Percentiles rank a stretch among this genome's conserved stretches.
Conservation (phyloP, 2,888 invertebrate species). For the Caenorhabditis doughertyi region DNA sequence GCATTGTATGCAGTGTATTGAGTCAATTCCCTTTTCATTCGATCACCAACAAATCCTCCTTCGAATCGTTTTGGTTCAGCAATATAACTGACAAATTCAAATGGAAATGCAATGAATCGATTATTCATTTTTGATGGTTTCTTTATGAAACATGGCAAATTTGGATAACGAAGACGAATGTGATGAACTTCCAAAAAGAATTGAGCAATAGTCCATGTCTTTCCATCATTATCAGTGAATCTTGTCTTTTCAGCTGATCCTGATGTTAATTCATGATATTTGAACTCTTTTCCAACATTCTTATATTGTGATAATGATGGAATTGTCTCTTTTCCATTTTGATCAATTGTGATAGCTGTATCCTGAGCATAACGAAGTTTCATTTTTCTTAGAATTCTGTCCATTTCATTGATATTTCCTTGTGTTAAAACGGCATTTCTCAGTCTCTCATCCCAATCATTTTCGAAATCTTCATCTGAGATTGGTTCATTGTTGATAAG, state of each 20-base stretch:
- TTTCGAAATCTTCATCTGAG: background rate
- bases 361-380: background rate
- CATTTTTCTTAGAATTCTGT: background rate
- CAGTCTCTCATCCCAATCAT: background rate
- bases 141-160: slow-evolving; percentile 18
- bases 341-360: background rate
- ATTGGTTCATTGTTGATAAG: background rate
- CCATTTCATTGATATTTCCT: background rate
- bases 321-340: background rate
- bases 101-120: background rate
- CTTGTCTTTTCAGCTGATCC: background rate
- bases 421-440: background rate
- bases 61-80: background rate
- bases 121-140: background rate
- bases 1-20: too few relatives aligned
- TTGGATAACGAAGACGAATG: slow-evolving; percentile 9
- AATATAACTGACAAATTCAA: slow-evolving; percentile 24
- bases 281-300: background rate
- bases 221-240: background rate
- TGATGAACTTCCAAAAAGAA: background rate
- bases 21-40: too few relatives aligned
- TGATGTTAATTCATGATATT: background rate
- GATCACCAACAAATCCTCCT: background rate
- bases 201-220: background rate
- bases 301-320: background rate